phyloP scores from a whole-genome alignment of 2,113 vertebrate species.

The Xenopus tropicalis region DNA sequence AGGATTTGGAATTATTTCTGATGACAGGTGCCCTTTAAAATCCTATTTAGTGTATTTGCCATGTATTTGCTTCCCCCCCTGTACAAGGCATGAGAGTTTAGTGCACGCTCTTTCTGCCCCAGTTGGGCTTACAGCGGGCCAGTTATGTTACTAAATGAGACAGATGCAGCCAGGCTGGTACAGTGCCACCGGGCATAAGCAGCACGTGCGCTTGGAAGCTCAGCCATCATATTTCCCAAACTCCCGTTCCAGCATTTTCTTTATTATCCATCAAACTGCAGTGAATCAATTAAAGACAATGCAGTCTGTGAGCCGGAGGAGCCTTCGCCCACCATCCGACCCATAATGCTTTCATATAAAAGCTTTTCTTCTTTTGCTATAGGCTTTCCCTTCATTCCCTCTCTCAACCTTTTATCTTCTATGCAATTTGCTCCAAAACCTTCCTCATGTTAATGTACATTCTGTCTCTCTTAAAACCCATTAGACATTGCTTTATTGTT shows the following conservation, averaged over 20 bases:
- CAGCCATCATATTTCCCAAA: too few species aligned
- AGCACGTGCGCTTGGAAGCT: too few species aligned
- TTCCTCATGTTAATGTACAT: constrained; percentile 16
- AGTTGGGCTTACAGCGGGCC: too few species aligned
- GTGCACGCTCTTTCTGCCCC: too few species aligned
- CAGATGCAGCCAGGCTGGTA: too few species aligned
- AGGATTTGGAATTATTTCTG: too few species aligned
- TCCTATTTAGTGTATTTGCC: too few species aligned
- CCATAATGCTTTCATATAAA: constrained; percentile 11
- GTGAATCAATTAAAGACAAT: neutral
- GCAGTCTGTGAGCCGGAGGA: constrained; percentile 4
- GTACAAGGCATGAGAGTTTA: too few species aligned
- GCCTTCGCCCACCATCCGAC: neutral
- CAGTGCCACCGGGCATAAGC: too few species aligned
- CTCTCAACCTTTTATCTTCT: constrained; percentile 6
- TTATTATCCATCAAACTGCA: neutral
- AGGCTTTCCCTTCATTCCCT: constrained; percentile 4
- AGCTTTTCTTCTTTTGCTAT: constrained; percentile 6
- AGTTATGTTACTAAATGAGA: too few species aligned
- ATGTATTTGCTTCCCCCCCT: too few species aligned
- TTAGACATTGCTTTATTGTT: constrained; percentile 29
- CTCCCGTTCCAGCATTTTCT: neutral
- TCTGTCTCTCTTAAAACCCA: constrained; percentile 11
- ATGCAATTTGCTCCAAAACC: constrained; percentile 17
- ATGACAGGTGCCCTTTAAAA: too few species aligned